phyloP scores from a whole-genome alignment of 2,797 vertebrate genomes.

The Helarctos malayanus region DNA sequence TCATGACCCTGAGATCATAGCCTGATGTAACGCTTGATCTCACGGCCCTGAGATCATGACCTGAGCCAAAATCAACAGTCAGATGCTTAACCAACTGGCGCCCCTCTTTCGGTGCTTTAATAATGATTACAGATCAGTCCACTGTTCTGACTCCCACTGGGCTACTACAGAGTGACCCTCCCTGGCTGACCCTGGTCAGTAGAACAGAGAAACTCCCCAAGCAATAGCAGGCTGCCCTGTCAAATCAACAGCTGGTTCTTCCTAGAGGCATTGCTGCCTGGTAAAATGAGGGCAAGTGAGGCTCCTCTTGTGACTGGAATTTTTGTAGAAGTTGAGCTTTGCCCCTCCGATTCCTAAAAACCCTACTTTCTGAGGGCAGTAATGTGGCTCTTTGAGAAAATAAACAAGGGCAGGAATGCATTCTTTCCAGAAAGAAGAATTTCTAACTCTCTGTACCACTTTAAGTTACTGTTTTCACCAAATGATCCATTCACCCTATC shows the following conservation, averaged over 20 bases:
- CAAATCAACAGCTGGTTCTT: background rate
- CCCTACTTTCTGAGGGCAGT: background rate
- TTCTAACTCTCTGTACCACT: background rate
- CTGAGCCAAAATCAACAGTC: background rate
- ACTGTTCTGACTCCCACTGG: background rate
- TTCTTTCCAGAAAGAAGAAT: constrained; percentile 11
- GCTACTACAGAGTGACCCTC: background rate
- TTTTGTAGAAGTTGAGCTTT: constrained; percentile 9
- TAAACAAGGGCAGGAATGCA: background rate
- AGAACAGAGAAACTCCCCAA: background rate
- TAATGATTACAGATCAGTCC: background rate
- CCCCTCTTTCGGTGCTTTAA: background rate
- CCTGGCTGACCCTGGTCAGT: background rate
- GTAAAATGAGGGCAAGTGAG: background rate
- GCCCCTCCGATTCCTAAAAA: constrained; percentile 1
- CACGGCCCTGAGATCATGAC: background rate
- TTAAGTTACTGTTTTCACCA: background rate
- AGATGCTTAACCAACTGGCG: background rate
- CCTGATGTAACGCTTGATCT: background rate
- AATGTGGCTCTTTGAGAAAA: background rate
- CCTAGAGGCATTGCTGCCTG: rapidly evolving
- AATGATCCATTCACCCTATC: background rate
- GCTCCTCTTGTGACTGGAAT: background rate
- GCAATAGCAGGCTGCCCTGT: background rate
- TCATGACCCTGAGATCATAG: background rate